Conservation (phyloP, 2,888 invertebrate species). For the Lacanobia oleracea region DNA sequence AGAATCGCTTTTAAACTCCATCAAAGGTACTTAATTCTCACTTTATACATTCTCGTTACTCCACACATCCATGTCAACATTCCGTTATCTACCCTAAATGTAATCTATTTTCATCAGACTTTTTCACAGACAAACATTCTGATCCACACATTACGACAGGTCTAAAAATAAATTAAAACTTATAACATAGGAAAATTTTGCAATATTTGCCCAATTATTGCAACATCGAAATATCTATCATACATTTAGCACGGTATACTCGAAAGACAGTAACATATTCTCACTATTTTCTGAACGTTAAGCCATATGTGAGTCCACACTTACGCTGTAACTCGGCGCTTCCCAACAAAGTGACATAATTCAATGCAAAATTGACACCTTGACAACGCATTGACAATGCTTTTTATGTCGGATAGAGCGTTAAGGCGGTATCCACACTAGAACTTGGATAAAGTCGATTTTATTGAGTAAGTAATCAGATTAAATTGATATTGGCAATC, state of each 20-base stretch:
- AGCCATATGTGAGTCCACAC: conserved; percentile 26
- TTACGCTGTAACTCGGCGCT: conserved; percentile 33
- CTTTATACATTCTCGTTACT: too few relatives aligned
- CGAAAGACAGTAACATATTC: conserved; percentile 22
- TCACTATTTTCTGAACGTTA: conserved; percentile 30
- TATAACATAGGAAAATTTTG: neutral
- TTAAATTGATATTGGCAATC: neutral
- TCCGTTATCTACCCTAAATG: too few relatives aligned
- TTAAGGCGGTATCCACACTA: conserved; percentile 28
- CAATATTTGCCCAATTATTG: neutral
- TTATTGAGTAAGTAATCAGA: neutral
- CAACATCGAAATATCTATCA: neutral
- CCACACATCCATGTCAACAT: too few relatives aligned
- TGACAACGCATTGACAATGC: conserved; percentile 59
- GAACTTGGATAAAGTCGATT: neutral
- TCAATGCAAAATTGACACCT: conserved; percentile 62
- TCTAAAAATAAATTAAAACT: too few relatives aligned
- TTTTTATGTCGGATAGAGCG: conserved; percentile 48
- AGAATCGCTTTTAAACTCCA: too few relatives aligned
- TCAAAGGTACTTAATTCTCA: too few relatives aligned
- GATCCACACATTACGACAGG: too few relatives aligned
- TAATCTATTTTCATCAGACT: too few relatives aligned
- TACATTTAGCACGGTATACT: neutral
- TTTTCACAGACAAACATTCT: too few relatives aligned
- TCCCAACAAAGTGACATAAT: conserved; percentile 59